phyloP scores from a whole-genome alignment of 2,797 vertebrate species.

The Heterohyrax brucei region DNA sequence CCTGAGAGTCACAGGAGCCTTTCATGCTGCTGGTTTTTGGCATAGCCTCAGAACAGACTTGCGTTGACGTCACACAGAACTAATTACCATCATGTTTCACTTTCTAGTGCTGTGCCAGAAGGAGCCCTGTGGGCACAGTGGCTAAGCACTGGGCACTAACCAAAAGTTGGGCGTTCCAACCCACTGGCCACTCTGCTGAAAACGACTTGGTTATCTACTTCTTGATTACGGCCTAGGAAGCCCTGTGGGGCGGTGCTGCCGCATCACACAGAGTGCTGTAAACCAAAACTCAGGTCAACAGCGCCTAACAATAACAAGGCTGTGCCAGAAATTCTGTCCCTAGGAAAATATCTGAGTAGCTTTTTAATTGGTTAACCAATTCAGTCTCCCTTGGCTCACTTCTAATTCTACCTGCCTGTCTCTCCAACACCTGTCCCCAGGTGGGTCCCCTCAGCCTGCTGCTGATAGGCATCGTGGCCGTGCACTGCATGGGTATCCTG shows the following conservation, averaged over 20 bases:
- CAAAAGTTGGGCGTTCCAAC: not conserved
- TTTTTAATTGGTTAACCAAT: not conserved
- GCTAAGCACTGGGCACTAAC: not conserved
- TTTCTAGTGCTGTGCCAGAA: not conserved
- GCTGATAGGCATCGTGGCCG: slow-evolving; percentile 95
- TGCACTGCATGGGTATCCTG: slow-evolving; percentile 97
- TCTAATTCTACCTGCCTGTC: slow-evolving; percentile 67
- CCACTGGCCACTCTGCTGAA: not conserved
- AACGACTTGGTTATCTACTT: not conserved
- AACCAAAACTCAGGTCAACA: not conserved
- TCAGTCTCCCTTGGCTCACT: not conserved
- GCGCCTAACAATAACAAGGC: not conserved
- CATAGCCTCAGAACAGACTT: not conserved
- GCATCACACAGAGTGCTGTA: not conserved
- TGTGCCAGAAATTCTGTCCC: not conserved
- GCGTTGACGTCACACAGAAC: not conserved
- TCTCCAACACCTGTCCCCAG: slow-evolving; percentile 88
- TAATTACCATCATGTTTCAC: not conserved
- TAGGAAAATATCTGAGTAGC: not conserved
- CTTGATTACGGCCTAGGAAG: not conserved
- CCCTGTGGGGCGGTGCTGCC: not conserved
- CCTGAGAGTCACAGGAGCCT: not conserved
- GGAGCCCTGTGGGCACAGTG: not conserved
- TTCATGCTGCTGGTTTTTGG: not conserved
- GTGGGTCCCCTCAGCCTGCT: slow-evolving; percentile 96